These are phyloP conservation scores for Apis florea DNA, from an alignment of 1,140 invertebrate genomes.

Conservation along the genomic window DNA sequence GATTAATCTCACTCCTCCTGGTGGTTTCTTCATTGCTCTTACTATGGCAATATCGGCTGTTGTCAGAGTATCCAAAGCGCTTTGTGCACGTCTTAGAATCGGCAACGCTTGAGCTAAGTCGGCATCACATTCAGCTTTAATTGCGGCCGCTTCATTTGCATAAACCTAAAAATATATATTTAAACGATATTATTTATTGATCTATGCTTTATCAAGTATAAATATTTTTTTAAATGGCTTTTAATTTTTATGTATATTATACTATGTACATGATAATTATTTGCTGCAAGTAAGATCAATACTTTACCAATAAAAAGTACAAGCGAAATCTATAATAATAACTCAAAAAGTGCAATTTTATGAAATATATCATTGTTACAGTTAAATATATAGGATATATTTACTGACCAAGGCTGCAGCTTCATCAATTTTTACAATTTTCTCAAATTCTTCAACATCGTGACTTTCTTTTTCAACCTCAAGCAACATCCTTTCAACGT, in stretches of 20 bases:
- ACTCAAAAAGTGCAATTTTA: no score
- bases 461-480: slow-evolving; percentile 91
- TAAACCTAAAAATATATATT: slow-evolving; percentile 57
- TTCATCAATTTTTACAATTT: slow-evolving; percentile 85
- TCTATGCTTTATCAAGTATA: no score
- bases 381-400: background rate
- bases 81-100: slow-evolving; percentile 93
- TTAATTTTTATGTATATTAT: no score
- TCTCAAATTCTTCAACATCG: slow-evolving; percentile 89
- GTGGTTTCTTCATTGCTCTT: slow-evolving; percentile 99
- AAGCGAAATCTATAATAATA: no score
- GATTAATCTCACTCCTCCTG: slow-evolving; percentile 94
- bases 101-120: slow-evolving; percentile 96
- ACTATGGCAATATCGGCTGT: slow-evolving; percentile 95
- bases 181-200: no score
- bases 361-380: no score
- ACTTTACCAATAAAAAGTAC: no score
- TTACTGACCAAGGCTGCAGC: slow-evolving; percentile 81
- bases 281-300: no score
- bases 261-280: no score
- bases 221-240: no score
- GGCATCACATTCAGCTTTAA: slow-evolving; percentile 97
- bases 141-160: slow-evolving; percentile 88
- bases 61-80: slow-evolving; percentile 95
- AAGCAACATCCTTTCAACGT: slow-evolving; percentile 90